Percentiles rank a stretch among this genome's conserved stretches.
These are phyloP conservation scores for Geotrypetes seraphini DNA, from an alignment of 2,797 vertebrate species.

Conservation along the genomic window DNA sequence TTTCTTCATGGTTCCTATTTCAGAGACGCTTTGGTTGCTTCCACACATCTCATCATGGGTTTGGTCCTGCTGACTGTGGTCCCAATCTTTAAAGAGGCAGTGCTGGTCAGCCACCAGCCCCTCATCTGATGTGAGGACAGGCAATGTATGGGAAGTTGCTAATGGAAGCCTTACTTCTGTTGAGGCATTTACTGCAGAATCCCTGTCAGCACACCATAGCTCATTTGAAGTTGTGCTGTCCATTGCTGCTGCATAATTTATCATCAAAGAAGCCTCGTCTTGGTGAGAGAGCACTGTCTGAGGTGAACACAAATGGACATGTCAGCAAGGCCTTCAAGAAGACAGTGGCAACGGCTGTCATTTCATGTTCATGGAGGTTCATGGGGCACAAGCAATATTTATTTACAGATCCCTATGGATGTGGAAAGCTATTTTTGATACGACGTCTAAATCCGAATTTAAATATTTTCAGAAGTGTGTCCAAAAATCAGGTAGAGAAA, in stretches of 20 bases:
- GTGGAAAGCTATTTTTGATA: no score
- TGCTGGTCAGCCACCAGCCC: no score
- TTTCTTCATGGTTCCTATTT: constrained; percentile 70
- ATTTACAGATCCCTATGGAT: no score
- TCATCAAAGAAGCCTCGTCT: constrained; percentile 74
- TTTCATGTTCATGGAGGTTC: no score
- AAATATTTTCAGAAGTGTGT: no score
- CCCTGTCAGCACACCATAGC: constrained; percentile 20
- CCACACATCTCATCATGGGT: constrained; percentile 65
- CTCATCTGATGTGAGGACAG: constrained; percentile 9
- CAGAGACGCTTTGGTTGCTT: constrained; percentile 77
- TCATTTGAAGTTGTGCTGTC: constrained; percentile 60
- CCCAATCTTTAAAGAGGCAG: constrained; percentile 32
- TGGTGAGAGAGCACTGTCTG: constrained; percentile 78
- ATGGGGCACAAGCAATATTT: no score
- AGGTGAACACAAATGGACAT: not conserved
- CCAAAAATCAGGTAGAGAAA: no score
- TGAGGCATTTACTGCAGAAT: constrained; percentile 12
- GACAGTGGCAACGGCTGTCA: no score
- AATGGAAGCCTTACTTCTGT: constrained; percentile 1
- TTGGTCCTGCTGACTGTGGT: constrained; percentile 43
- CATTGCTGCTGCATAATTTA: constrained; percentile 81
- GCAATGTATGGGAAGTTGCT: constrained; percentile 5
- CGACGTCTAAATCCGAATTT: no score
- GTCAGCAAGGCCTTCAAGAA: no score